These are phyloP conservation scores for Aphodius sticticus DNA, from an alignment of 2,888 invertebrate species.

Conservation along the genomic window DNA sequence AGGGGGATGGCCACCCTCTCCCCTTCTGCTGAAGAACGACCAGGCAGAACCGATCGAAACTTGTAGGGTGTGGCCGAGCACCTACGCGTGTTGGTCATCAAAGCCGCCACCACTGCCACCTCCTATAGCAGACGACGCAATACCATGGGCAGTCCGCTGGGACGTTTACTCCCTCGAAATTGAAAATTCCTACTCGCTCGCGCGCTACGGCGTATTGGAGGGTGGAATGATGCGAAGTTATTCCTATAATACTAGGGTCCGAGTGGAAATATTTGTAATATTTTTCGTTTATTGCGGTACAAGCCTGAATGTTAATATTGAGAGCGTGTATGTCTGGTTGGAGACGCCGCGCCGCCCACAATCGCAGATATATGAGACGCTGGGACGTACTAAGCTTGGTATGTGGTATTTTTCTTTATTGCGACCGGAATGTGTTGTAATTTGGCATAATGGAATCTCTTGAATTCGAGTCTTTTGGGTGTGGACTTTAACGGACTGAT, in stretches of 20 bases:
- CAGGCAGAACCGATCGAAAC: conserved; percentile 61
- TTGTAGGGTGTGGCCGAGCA: conserved; percentile 58
- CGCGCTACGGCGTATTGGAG: neutral
- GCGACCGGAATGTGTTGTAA: neutral
- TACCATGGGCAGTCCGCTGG: conserved; percentile 22
- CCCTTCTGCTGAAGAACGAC: conserved; percentile 60
- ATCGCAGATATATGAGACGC: neutral
- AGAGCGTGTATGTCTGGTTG: neutral
- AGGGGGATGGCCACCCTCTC: conserved; percentile 49
- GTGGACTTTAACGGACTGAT: too few relatives aligned
- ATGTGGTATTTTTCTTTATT: neutral
- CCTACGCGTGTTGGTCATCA: conserved; percentile 57
- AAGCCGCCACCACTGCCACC: conserved; percentile 32
- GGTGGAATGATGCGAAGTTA: neutral
- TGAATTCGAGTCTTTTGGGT: neutral
- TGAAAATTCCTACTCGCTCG: conserved; percentile 4
- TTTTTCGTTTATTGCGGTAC: conserved; percentile 18
- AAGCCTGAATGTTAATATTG: conserved; percentile 16
- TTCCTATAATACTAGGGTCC: neutral
- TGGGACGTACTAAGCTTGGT: neutral
- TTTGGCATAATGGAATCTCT: neutral
- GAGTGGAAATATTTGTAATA: conserved; percentile 21
- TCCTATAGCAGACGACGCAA: neutral
- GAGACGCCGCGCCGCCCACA: neutral
- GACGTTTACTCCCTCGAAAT: neutral